Base-by-base conservation (phyloP, 2,888 invertebrate species). In the Mimachlamys varia region DNA sequence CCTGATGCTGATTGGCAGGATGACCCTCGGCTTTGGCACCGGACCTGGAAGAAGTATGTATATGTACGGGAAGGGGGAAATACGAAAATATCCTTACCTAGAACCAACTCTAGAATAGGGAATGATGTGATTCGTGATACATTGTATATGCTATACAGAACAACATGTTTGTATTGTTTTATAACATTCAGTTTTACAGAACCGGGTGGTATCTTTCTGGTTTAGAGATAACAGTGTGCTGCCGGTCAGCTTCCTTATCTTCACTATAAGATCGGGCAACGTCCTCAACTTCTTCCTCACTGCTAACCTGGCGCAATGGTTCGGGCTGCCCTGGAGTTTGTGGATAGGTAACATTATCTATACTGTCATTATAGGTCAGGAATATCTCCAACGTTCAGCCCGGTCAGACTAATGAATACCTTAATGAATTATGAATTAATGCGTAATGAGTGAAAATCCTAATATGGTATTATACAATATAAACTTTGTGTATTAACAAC, bases 221-320 rank as follows among this genome's bases (percentile, higher is more conserved):
- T 96, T 96, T 91, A 90, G 92, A 38, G 95, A 96, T 89, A 96
- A 95, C 91, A 91, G 96, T 50, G 96, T 95, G 5, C 76, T 96
- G 90, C 96, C 96, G 0, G 96, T 96, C 92, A 96, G 96, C 44
- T 91, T 95, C 33, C 96, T 95, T 12, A 92, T 96, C n/a, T 95
- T 96, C 12, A 95, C 95, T 89, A 95, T 96, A 33, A 92, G 96
- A 27, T 93, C 96, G 22, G 96, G 96, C 12, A 96, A 95, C 92
- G 96, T 96, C 10, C 93, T 96, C 12, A 96, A 96, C 89, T 96
- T 96, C 91, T 92, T 96, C 55, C 88, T 96, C 4, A 96, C 96
- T 4, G 93, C 93, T 15, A 93, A 93, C 88, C 92, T 96, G 89
- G 93, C 94, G 38, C 90, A 93, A 37, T 89, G 89, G 49, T 93